Evolutionary conservation across 1,140 invertebrate genomes (phyloP), one percentile per base, ranked within the genome.

Genomic region (Phenacoccus solenopsis): DNA sequence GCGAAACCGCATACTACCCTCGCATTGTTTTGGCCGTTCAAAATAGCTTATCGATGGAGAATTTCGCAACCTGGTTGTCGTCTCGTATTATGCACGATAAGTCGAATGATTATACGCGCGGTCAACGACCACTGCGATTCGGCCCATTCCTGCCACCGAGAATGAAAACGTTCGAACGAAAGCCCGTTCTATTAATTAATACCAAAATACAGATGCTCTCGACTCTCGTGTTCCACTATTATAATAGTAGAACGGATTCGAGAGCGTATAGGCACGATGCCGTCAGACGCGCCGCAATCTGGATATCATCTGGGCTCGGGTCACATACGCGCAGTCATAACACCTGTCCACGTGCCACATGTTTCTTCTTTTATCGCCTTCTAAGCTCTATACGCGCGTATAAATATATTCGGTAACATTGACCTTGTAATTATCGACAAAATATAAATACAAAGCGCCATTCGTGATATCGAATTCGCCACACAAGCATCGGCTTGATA

Each of bases 281-380:
- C 21, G 5, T 13, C 59, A 25, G 10, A 24, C 59, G 25, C 22
- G 13, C 59, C 59, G 59, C 59, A 64, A 64, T 64, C 59, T 64
- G 59, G 59, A 64, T 64, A 64, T 64, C 59, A 64, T 64, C 59
- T 64, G 59, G 59, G 59, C 59, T 25, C 59, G 25, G 59, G 59
- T 64, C 59, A 64, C 59, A 38, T 38, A 38, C 9, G 9, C 32
- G n/a, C 32, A 49, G 38, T 49, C 38, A 24, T 16, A 64, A 64
- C 59, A 64, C 59, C 59, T 64, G 59, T 64, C 59, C 59, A 64
- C 59, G 59, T 64, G 59, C 59, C 59, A 64, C 59, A 64, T 64
- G 59, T 64, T 64, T 22, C 16, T 59, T 20, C n/a, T 59, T 59
- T 59, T 59, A 20, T 59, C 59, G 4, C 59, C 59, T 3, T 64